Evolutionary conservation across 2,888 invertebrate genomes (phyloP), one percentile per base, ranked within the genome.

Genomic region (Eilema depressum): DNA sequence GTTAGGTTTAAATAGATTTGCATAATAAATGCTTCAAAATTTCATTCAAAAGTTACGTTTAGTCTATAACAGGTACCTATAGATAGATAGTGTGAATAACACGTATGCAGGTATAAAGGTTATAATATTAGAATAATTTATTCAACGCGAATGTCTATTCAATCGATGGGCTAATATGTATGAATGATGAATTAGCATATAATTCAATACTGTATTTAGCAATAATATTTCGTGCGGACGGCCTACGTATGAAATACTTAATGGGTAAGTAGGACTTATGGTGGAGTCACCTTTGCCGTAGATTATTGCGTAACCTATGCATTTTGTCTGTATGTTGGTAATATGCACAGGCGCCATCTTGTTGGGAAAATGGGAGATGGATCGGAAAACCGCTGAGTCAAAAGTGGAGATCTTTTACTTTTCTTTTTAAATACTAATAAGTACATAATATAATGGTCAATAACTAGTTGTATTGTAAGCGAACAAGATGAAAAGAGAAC

Each of bases 111-210:
- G 8, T 7, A 33, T 33, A 33, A 33, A 79, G 75, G 75, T 76
- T 74, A 69, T 68, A 59, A 56, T 69, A 72, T 73, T 75, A 66
- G 60, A 74, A 53, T 77, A 74, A 76, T 74, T 77, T 69, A 77
- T 64, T 74, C 69, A 63, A 25, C 62, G 57, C 59, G 4, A 7
- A 30, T 60, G 37, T 33, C 56, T 69, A 80, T 79, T 79, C 75
- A 74, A 65, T 64, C 66, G 68, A 71, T 67, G 71, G 67, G 64
- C 23, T 64, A 66, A 66, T 70, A 53, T 20, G 56, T 37, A 28
- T 63, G 66, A 70, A 66, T 66, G 41, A 62, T 12, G 30, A 64
- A 60, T 66, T 66, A 66, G 53, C 69, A 69, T 68, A 65, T 41
- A 56, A 33, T 67, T 66, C 57, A 68, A 63, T 47, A 56, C 63